Base-by-base conservation (phyloP, 2,113 vertebrate species). In the Oncorhynchus kisutch region DNA sequence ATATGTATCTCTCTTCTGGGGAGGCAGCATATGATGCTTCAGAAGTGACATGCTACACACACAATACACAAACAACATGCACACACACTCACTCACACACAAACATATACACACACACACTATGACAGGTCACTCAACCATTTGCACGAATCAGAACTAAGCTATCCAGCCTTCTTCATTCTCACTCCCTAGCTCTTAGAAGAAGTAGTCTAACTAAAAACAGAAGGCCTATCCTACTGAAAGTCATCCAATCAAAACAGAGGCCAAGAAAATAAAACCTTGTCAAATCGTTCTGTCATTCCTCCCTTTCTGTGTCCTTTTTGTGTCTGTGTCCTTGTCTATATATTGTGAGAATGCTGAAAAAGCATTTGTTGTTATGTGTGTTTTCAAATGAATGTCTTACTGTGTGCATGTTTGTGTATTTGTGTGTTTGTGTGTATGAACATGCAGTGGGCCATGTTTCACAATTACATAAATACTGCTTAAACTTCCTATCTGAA, bases 311-410 rank as follows among this genome's bases (percentile, higher is more conserved):
- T 7, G 67, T 68, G 25, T 68, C 67, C 31, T 68, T 45, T 68
- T 8, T 69, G 67, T 69, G 67, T 69, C 67, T 69, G 31, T 69
- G 67, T 69, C 34, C 20, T 20, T 68, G 67, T 69, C 62, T 64
- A 8, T 25, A 11, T 25, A 18, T 11, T 22, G 11, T 64, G 62
- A 18, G 18, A 31, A 29, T 29, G 14, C 11, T 69, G 31, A 45
- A 45, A 9, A 45, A 4, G 29, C n/a, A 34, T 22, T 45, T 70
- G 39, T 48, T 24, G 9, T 9, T 70, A 14, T 70, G 39, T n/a
- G 20, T 45, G 68, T 70, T 20, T 70, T 34, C 20, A 14, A 48
- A n/a, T 70, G 64, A 39, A 18, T 22, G 65, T 31, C 14, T 16
- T 8, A 49, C 34, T 45, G 20, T 69, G 31, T 34, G 27, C 34